These are phyloP conservation scores for Tetragonisca angustula DNA, from an alignment of 2,888 invertebrate species.

Conservation along the genomic window DNA sequence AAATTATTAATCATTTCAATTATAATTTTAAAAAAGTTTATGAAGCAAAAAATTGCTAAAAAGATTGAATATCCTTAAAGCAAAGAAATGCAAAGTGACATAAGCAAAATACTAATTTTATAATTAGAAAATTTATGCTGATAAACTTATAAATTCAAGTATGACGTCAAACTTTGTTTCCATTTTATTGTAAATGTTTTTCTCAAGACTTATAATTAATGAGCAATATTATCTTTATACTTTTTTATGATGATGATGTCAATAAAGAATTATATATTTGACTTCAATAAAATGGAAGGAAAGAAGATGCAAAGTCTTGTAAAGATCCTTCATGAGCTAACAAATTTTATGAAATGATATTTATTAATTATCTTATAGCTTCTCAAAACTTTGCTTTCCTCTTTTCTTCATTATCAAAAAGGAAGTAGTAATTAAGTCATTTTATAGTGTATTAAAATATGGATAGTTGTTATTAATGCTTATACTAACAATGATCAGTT, in stretches of 20 bases:
- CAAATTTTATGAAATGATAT: neutral
- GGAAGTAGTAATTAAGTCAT: neutral
- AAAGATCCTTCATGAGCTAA: neutral
- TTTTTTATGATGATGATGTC: neutral
- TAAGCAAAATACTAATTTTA: constrained; percentile 14
- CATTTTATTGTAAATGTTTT: neutral
- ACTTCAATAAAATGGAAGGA: constrained; percentile 1
- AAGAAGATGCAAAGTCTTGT: constrained; percentile 14
- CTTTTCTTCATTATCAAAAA: neutral
- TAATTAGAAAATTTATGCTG: constrained; percentile 1
- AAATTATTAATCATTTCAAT: constrained; percentile 12
- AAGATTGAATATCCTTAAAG: constrained; percentile 6
- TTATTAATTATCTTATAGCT: neutral
- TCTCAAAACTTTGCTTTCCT: constrained; percentile 28
- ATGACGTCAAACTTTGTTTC: constrained; percentile 26
- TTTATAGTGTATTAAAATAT: constrained; percentile 8
- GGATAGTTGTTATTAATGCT: neutral
- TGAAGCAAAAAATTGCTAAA: constrained; percentile 3
- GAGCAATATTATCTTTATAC: constrained; percentile 3
- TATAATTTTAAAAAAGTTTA: neutral
- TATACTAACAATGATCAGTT: constrained; percentile 7
- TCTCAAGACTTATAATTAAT: constrained; percentile 11
- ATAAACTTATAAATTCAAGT: neutral
- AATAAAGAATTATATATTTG: neutral
- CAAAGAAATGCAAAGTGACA: neutral